These are phyloP conservation scores for Distichodus sexfasciatus DNA, from an alignment of 2,797 vertebrate genomes.

Conservation along the genomic window DNA sequence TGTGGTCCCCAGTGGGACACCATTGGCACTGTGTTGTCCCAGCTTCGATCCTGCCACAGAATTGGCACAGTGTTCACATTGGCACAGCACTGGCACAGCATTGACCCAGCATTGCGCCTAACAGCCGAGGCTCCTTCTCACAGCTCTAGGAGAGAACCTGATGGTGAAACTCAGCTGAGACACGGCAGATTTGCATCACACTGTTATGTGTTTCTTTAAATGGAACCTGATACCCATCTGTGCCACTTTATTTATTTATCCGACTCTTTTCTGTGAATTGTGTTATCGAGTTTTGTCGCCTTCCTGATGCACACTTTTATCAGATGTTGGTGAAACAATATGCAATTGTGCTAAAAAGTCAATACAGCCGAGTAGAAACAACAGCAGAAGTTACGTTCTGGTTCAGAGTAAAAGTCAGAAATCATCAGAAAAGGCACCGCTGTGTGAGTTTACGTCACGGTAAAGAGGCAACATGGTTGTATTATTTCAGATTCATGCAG, in stretches of 20 bases:
- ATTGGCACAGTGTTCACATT: too few relatives aligned
- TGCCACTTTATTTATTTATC: constrained; percentile 46
- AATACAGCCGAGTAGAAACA: constrained; percentile 10
- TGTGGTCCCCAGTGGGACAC: too few relatives aligned
- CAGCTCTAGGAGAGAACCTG: constrained; percentile 10
- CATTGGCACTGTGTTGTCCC: too few relatives aligned
- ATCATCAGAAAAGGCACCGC: neutral
- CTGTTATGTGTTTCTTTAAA: constrained; percentile 42
- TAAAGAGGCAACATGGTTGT: neutral
- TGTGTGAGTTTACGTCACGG: neutral
- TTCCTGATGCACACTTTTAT: constrained; percentile 12
- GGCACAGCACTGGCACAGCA: too few relatives aligned
- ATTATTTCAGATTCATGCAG: too few relatives aligned
- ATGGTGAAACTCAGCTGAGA: constrained; percentile 28
- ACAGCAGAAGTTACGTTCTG: neutral
- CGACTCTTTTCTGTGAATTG: constrained; percentile 26
- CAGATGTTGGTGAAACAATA: constrained; percentile 34
- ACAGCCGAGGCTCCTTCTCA: constrained; percentile 3
- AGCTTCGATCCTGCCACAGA: too few relatives aligned
- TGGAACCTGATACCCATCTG: constrained; percentile 38
- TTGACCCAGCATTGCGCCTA: too few relatives aligned
- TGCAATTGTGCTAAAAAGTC: constrained; percentile 19
- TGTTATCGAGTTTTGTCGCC: constrained; percentile 35
- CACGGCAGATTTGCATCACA: constrained; percentile 34
- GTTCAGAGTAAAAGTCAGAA: neutral